Evolutionary conservation across 2,113 vertebrate genomes (phyloP).

Genomic region (Cebidichthys violaceus): DNA sequence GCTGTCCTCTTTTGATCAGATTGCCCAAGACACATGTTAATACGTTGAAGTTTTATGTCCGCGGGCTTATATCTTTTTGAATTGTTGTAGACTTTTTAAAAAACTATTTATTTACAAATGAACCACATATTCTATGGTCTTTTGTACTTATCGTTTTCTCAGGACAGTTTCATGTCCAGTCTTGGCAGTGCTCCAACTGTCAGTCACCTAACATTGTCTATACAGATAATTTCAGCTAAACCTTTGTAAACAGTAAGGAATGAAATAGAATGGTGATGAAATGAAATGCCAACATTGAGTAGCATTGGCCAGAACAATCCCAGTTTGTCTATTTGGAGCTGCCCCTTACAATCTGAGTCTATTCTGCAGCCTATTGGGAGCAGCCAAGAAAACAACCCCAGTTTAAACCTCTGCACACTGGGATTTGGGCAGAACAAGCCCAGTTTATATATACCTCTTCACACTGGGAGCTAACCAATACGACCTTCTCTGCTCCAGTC

Average conservation of each 20-base stretch:
- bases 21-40: background rate
- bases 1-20: background rate
- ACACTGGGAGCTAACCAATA: slow-evolving; percentile 25
- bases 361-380: slow-evolving; percentile 14
- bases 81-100: background rate
- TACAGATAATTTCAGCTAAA: background rate
- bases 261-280: background rate
- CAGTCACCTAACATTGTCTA: background rate
- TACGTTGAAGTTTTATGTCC: background rate
- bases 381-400: slow-evolving; percentile 13
- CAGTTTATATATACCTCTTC: slow-evolving; percentile 18
- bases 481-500: slow-evolving; percentile 5
- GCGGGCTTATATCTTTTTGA: background rate
- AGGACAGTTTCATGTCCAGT: background rate
- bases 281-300: background rate
- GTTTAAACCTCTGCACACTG: slow-evolving; percentile 29
- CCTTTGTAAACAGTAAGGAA: background rate
- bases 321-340: slow-evolving; percentile 12
- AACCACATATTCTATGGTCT: background rate
- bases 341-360: background rate
- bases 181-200: background rate
- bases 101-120: background rate
- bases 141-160: background rate
- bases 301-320: background rate
- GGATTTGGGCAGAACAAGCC: slow-evolving; percentile 42